Evolutionary conservation across 2,888 invertebrate species (phyloP).

Genomic region (Leucozona laternaria): DNA sequence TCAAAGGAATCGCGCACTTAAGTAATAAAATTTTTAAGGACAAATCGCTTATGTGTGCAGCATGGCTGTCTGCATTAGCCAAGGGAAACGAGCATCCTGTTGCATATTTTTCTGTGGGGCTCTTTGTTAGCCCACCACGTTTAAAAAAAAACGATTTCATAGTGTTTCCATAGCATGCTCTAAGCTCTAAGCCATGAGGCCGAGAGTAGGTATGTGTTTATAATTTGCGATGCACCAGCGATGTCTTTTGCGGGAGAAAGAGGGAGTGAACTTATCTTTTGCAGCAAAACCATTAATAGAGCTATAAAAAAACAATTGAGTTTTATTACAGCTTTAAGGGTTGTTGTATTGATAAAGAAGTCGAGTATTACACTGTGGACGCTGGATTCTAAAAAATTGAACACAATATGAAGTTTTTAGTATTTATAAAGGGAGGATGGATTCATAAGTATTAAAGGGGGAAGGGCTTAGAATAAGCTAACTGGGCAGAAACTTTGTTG

Average conservation of each 20-base stretch:
- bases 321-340: conserved; percentile 31
- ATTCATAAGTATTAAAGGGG: too few relatives aligned
- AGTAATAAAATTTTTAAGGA: conserved; percentile 67
- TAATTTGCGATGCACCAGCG: conserved; percentile 35
- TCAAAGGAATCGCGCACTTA: conserved; percentile 35
- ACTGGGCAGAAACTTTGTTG: too few relatives aligned
- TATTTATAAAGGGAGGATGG: too few relatives aligned
- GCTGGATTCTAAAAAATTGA: background rate
- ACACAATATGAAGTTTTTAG: background rate
- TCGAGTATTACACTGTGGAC: conserved; percentile 26
- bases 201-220: conserved; percentile 49
- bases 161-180: background rate
- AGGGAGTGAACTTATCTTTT: conserved; percentile 47
- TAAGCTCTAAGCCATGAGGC: background rate
- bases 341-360: conserved; percentile 24
- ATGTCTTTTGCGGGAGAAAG: conserved; percentile 15
- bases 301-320: conserved; percentile 60
- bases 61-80: conserved; percentile 15
- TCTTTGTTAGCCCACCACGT: background rate
- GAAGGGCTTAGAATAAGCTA: too few relatives aligned
- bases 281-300: conserved; percentile 52
- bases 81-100: conserved; percentile 59
- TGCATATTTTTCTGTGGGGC: conserved; percentile 41
- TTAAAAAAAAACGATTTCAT: background rate
- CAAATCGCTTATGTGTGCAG: conserved; percentile 55